A percentile compares a stretch with the other conserved stretches of the same genome.
phyloP scores from a whole-genome alignment of 2,888 invertebrate genomes.

The Dynastes tityus region DNA sequence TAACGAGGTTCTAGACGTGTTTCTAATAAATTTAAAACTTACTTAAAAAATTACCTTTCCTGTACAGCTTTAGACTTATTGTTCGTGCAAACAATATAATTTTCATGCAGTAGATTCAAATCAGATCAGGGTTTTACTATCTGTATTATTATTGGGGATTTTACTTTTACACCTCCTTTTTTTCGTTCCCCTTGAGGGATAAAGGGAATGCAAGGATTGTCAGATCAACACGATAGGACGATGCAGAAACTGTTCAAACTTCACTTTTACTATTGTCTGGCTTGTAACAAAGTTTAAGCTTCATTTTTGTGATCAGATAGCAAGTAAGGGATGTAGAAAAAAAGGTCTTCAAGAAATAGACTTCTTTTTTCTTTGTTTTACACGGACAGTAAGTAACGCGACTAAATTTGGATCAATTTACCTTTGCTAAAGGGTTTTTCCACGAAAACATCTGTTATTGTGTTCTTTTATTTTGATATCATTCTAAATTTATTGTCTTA shows the following conservation, averaged over 20 bases:
- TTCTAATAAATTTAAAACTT: too few relatives aligned
- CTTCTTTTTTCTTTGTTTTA: background rate
- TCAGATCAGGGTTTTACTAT: background rate
- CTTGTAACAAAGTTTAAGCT: constrained; percentile 10
- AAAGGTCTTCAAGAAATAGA: too few relatives aligned
- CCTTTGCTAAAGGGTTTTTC: too few relatives aligned
- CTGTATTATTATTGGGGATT: constrained; percentile 11
- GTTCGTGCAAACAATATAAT: constrained; percentile 6
- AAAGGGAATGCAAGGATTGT: constrained; percentile 2
- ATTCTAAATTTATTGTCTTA: too few relatives aligned
- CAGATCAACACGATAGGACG: constrained; percentile 11
- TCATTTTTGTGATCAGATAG: constrained; percentile 1
- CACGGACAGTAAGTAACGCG: background rate
- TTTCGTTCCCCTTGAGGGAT: background rate
- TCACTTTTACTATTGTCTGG: constrained; percentile 22
- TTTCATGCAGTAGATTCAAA: background rate
- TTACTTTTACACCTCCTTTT: background rate
- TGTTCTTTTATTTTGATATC: too few relatives aligned
- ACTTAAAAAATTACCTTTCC: too few relatives aligned
- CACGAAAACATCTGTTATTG: too few relatives aligned
- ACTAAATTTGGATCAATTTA: too few relatives aligned
- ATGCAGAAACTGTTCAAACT: constrained; percentile 21
- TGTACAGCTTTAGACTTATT: background rate
- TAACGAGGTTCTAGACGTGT: too few relatives aligned
- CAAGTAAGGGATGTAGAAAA: background rate